Percentiles rank a stretch among this genome's conserved stretches.
phyloP scores from a whole-genome alignment of 2,113 vertebrate genomes.

The Scartelaos histophorus region DNA sequence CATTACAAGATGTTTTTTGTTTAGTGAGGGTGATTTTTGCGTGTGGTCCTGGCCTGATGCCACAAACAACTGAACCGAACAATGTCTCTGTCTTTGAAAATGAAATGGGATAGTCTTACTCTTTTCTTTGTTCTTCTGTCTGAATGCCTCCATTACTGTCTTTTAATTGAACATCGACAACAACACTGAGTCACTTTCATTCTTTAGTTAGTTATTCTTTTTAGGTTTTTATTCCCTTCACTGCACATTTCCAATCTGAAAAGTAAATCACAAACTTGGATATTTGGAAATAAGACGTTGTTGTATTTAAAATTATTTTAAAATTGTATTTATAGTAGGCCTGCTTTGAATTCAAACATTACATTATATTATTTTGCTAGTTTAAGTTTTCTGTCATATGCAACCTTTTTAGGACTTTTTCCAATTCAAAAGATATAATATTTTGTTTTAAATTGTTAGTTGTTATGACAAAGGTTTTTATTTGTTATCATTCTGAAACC shows the following conservation, averaged over 20 bases:
- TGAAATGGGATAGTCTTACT: slow-evolving; percentile 5
- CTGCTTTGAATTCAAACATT: no score
- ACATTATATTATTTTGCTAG: neutral
- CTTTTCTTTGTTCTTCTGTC: slow-evolving; percentile 1
- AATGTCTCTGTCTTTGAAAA: slow-evolving; percentile 9
- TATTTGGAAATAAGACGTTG: neutral
- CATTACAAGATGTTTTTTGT: neutral
- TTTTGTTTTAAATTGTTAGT: no score
- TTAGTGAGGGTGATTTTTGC: slow-evolving; percentile 11
- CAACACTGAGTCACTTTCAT: neutral
- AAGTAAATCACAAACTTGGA: neutral
- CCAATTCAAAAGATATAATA: no score
- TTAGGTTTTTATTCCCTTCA: slow-evolving; percentile 2
- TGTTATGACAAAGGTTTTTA: no score
- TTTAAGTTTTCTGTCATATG: no score
- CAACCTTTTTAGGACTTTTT: no score
- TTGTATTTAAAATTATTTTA: no score
- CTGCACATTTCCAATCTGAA: neutral
- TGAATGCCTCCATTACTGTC: neutral
- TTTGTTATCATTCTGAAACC: no score
- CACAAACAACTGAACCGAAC: slow-evolving; percentile 15
- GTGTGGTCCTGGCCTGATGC: slow-evolving; percentile 24
- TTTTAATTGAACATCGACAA: neutral
- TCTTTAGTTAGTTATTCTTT: neutral
- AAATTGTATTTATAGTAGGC: no score